Evolutionary conservation across 2,888 invertebrate species (phyloP).

Genomic region (Thalpophila matura): DNA sequence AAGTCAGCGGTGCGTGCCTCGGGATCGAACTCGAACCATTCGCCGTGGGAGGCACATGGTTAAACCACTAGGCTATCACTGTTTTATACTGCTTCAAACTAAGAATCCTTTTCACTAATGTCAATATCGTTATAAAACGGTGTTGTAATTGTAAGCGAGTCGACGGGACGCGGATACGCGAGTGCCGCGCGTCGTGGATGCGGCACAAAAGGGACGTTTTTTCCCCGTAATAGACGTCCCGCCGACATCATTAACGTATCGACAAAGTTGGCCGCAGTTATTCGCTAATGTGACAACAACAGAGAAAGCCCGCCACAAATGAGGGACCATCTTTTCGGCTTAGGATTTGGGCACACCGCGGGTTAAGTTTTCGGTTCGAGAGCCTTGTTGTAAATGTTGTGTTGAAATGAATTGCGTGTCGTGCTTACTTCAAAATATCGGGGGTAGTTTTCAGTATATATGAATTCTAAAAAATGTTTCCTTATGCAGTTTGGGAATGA

Average conservation of each 20-base stretch:
- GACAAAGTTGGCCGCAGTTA: constrained; percentile 85
- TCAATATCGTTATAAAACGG: constrained; percentile 45
- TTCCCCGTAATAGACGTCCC: constrained; percentile 84
- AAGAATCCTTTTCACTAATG: constrained; percentile 36
- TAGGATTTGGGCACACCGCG: constrained; percentile 72
- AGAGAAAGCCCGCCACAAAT: constrained; percentile 89
- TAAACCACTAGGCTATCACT: too few species aligned
- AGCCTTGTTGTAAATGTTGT: background rate
- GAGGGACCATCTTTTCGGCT: constrained; percentile 86
- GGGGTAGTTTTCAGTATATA: background rate
- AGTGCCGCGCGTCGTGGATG: constrained; percentile 51
- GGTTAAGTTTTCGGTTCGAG: constrained; percentile 10
- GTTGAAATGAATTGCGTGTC: constrained; percentile 3
- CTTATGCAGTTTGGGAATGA: background rate
- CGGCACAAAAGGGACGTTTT: constrained; percentile 82
- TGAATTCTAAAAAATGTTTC: background rate
- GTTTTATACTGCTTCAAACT: too few species aligned
- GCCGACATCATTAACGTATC: constrained; percentile 90
- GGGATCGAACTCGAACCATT: too few species aligned
- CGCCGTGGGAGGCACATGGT: too few species aligned
- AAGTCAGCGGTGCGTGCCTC: too few species aligned
- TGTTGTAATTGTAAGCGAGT: constrained; percentile 21
- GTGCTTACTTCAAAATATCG: too few species aligned
- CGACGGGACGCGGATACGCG: constrained; percentile 8
- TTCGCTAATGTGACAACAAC: constrained; percentile 91